phyloP scores from a whole-genome alignment of 37 sponge, comb jelly and placozoan species.

The Aphrocallistes beatrix region DNA sequence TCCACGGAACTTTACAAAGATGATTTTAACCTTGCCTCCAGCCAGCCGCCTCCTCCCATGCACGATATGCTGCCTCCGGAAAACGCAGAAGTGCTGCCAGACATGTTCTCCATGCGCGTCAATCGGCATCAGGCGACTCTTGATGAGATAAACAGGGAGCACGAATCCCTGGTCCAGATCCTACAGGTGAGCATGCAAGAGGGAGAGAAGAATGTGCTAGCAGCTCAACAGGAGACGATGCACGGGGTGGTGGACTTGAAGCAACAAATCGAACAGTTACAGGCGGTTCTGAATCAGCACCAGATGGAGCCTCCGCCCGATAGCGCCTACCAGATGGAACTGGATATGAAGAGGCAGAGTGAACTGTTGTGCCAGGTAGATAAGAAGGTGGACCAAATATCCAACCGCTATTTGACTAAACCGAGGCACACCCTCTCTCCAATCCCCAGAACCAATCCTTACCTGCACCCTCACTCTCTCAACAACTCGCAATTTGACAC shows the following conservation, averaged over 20 bases:
- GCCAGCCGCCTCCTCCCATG: not conserved
- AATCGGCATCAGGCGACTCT: not conserved
- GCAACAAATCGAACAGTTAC: not conserved
- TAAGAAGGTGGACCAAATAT: not conserved
- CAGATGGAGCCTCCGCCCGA: not conserved
- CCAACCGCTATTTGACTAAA: not conserved
- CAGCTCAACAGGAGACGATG: not conserved
- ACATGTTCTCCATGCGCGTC: not conserved
- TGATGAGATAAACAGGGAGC: not conserved
- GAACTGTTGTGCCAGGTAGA: not conserved
- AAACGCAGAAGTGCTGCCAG: not conserved
- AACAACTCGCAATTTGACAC: not conserved
- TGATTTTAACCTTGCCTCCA: not conserved
- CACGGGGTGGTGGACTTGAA: not conserved
- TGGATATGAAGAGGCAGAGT: not conserved
- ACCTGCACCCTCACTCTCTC: not conserved
- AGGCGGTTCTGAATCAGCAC: not conserved
- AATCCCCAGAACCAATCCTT: not conserved
- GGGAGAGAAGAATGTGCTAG: not conserved
- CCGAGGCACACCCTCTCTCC: not conserved
- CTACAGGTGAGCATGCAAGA: not conserved
- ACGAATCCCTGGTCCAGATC: not conserved
- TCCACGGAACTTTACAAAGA: not conserved
- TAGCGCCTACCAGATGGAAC: not conserved
- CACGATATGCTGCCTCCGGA: not conserved